Percentiles rank a stretch among this genome's conserved stretches.
Conservation (phyloP, 2,888 invertebrate genomes). For the Incurvaria masculella region DNA sequence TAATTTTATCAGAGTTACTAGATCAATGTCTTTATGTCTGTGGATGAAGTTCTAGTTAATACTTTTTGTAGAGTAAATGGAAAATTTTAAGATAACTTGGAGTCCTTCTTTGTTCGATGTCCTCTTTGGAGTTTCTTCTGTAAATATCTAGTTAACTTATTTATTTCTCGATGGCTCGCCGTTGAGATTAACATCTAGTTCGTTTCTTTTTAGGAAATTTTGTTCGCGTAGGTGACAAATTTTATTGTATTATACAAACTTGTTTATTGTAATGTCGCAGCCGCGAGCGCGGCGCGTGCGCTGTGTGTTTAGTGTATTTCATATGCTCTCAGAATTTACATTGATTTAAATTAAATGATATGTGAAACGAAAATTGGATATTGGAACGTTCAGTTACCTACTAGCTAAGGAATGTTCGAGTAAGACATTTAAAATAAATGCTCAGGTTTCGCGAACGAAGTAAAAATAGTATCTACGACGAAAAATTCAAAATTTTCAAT, state of each 20-base stretch:
- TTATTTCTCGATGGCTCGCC: slow-evolving; percentile 30
- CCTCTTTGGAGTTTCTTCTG: slow-evolving; percentile 27
- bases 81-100: background rate
- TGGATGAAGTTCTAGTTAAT: background rate
- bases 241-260: slow-evolving; percentile 48
- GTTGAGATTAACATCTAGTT: slow-evolving; percentile 4
- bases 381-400: slow-evolving; percentile 45
- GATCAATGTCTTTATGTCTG: background rate
- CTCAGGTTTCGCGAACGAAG: slow-evolving; percentile 33
- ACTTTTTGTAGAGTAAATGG: background rate
- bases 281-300: slow-evolving; percentile 41
- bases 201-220: slow-evolving; percentile 48
- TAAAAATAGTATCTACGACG: slow-evolving; percentile 54
- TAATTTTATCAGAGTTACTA: background rate
- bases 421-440: slow-evolving; percentile 48
- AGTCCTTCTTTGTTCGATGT: background rate
- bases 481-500: slow-evolving; percentile 52
- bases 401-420: slow-evolving; percentile 45
- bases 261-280: slow-evolving; percentile 34
- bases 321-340: slow-evolving; percentile 47
- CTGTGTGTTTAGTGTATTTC: slow-evolving; percentile 31
- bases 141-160: slow-evolving; percentile 54
- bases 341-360: slow-evolving; percentile 26
- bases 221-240: slow-evolving; percentile 53
- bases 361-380: slow-evolving; percentile 19